phyloP scores from a whole-genome alignment of 2,888 invertebrate species.

The Drosophila phalerata region DNA sequence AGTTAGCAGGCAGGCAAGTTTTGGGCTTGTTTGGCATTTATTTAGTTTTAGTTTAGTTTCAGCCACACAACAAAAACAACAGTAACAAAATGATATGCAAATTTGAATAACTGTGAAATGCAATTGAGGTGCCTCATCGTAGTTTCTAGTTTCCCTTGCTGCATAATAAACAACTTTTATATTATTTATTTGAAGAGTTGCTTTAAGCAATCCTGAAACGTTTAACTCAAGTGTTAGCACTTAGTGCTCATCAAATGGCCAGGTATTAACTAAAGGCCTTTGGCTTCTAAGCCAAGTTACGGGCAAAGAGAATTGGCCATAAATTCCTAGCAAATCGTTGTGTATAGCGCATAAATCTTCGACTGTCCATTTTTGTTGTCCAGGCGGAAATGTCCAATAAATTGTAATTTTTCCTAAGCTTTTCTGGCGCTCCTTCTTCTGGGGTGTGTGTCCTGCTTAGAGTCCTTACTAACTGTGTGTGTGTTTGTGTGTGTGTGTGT shows the following conservation, averaged over 20 bases:
- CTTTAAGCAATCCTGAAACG: conserved; percentile 17
- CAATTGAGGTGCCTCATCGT: conserved; percentile 77
- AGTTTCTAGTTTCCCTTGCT: conserved; percentile 35
- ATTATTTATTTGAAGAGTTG: conserved; percentile 4
- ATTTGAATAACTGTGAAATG: conserved; percentile 79
- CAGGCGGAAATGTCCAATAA: conserved; percentile 81
- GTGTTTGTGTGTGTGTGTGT: conserved; percentile 10
- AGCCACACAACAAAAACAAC: conserved; percentile 20
- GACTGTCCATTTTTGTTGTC: conserved; percentile 75
- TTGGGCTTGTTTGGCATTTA: conserved; percentile 78
- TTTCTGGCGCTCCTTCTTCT: conserved; percentile 34
- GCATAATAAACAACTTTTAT: conserved; percentile 70
- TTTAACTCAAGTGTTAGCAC: conserved; percentile 5
- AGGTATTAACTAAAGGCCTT: conserved; percentile 62
- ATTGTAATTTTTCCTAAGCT: conserved; percentile 83
- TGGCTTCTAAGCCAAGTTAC: conserved; percentile 15
- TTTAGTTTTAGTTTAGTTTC: conserved; percentile 75
- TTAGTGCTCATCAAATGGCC: conserved; percentile 50
- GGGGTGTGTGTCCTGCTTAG: conserved; percentile 15
- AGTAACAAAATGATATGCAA: conserved; percentile 70
- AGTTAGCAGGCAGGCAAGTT: conserved; percentile 67
- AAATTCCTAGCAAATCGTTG: conserved; percentile 70
- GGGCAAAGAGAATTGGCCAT: conserved; percentile 42
- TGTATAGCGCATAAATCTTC: conserved; percentile 71
- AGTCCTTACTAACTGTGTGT: conserved; percentile 1